Conservation (phyloP, 2,797 vertebrate species). For the Geotrypetes seraphini region DNA sequence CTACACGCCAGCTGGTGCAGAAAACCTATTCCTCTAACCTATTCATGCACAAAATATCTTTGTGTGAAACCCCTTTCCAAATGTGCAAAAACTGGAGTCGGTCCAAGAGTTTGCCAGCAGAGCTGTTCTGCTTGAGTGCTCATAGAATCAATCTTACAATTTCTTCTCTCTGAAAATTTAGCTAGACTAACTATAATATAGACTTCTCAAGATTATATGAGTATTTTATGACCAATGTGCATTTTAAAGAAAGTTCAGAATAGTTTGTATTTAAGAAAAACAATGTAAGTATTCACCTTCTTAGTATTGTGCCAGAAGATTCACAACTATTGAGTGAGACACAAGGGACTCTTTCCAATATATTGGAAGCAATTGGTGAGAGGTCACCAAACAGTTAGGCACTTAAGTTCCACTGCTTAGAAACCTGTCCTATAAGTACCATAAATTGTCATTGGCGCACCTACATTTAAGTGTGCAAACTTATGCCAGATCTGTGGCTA, state of each 20-base stretch:
- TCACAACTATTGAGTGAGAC: too few relatives aligned
- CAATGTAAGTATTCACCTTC: too few relatives aligned
- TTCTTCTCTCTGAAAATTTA: constrained; percentile 32
- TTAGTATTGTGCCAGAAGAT: too few relatives aligned
- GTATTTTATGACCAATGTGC: constrained; percentile 9
- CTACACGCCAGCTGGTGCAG: constrained; percentile 62
- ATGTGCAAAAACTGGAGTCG: constrained; percentile 54
- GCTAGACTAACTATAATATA: not conserved
- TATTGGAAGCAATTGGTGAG: too few relatives aligned
- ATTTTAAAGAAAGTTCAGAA: constrained; percentile 9
- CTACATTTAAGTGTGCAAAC: too few relatives aligned
- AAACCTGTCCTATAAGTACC: too few relatives aligned
- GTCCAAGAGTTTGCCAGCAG: constrained; percentile 52
- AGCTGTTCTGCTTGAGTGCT: constrained; percentile 41
- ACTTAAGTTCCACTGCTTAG: too few relatives aligned
- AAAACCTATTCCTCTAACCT: constrained; percentile 58
- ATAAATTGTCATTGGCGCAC: too few relatives aligned
- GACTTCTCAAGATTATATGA: constrained; percentile 10
- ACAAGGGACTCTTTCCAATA: too few relatives aligned
- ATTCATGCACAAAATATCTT: constrained; percentile 65
- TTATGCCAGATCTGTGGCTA: too few relatives aligned
- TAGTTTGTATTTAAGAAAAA: not conserved
- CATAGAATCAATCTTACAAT: constrained; percentile 30
- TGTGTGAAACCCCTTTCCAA: constrained; percentile 57
- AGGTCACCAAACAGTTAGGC: too few relatives aligned